Base-by-base conservation (phyloP, 1,140 invertebrate species). In the Brachionus rubens region DNA sequence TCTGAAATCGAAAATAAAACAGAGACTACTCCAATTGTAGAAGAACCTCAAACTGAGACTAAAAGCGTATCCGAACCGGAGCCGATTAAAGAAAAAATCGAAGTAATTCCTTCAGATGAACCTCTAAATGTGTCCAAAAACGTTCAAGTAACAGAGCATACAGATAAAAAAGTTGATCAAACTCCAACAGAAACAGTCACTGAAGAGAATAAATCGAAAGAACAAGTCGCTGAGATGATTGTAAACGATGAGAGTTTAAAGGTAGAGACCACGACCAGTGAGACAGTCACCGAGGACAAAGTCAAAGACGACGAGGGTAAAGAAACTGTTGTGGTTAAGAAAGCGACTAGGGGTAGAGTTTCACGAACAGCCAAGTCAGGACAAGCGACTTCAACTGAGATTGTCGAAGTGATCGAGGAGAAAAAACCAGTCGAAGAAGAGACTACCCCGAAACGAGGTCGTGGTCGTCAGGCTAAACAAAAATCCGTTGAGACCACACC, bases 341-440 rank as follows among this genome's bases (percentile, higher is more conserved):
- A 24, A 21, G 43, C 59, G 1, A 65, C 59, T 19, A 36, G 59
- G 0, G 59, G 59, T 14, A 36, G 59, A 14, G 59, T 43, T n/a
- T 43, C 59, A 5, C 21, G 59, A 41, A 65, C 59, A 4, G 48
- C 52, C 1, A 65, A 77, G 24, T 28, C 36, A 21, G 62, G 48
- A 19, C n/a, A 43, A 43, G 62, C 28, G n/a, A 40, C 30, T 1
- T 48, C 54, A 6, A 52, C 41, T 33, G 62, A 77, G 12, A 41
- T 36, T 9, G 54, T 46, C 2, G 19, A 70, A 9, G 76, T 40
- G 3, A 47, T 30, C 7, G 62, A 76, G 16, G 21, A 50, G n/a
- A 52, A 78, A 76, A 40, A 70, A 26, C 50, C 59, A 1, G 41
- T 50, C 10, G 67, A 77, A 41, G 14, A 78, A 47, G 43, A 7